Percentiles rank a stretch among this genome's conserved stretches.
Conservation (phyloP, 1,140 invertebrate species). For the Diabrotica undecimpunctata region DNA sequence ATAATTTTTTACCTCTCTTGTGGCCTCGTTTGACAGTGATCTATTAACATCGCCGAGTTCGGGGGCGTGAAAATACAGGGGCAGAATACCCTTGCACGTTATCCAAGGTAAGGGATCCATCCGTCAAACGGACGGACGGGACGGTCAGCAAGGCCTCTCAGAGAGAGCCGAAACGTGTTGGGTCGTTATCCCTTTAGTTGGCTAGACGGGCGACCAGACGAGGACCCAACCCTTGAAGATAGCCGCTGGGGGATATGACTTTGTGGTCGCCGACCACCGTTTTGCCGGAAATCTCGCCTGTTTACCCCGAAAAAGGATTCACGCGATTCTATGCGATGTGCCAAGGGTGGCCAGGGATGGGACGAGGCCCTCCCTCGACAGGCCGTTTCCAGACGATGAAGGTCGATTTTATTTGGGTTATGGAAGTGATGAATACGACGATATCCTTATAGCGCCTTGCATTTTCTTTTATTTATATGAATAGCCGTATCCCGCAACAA, state of each 20-base stretch:
- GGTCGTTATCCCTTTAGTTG: slow-evolving; percentile 19
- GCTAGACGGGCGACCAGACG: slow-evolving; percentile 24
- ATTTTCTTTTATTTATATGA: no score
- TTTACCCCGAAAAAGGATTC: slow-evolving; percentile 31
- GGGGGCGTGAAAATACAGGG: slow-evolving; percentile 21
- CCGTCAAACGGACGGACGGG: slow-evolving; percentile 17
- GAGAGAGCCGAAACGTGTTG: slow-evolving; percentile 9
- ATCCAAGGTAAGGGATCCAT: slow-evolving; percentile 27
- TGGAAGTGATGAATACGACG: slow-evolving; percentile 1
- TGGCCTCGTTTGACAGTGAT: slow-evolving; percentile 25
- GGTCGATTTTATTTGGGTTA: slow-evolving; percentile 38
- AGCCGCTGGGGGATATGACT: slow-evolving; percentile 20
- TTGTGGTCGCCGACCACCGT: slow-evolving; percentile 17
- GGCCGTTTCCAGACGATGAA: slow-evolving; percentile 20
- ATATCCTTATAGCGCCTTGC: neutral
- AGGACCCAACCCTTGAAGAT: slow-evolving; percentile 13
- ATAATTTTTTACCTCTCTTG: neutral
- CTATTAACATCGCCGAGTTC: slow-evolving; percentile 17
- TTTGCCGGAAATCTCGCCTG: slow-evolving; percentile 32
- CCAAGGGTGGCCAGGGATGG: slow-evolving; percentile 13
- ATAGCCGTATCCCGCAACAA: no score
- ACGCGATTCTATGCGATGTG: slow-evolving; percentile 24
- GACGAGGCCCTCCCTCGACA: neutral
- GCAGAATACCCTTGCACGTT: slow-evolving; percentile 23
- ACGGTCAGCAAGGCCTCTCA: slow-evolving; percentile 18